Conservation (phyloP, 2,113 vertebrate species). For the Xyrauchen texanus region DNA sequence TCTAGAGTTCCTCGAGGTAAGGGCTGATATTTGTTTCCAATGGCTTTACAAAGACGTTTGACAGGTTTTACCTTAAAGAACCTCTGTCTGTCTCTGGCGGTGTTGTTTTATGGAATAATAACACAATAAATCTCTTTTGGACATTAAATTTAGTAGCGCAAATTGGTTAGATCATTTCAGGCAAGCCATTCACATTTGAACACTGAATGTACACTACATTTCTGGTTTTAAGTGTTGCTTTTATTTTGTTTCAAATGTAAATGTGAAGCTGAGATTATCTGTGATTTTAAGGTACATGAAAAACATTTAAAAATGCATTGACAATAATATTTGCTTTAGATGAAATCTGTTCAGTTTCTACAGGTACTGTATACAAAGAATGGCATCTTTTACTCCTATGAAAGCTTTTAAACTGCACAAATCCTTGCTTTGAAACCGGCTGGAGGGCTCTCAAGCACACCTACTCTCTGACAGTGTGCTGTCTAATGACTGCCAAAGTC, state of each 20-base stretch:
- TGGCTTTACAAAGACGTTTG: not conserved
- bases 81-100: not conserved
- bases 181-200: not conserved
- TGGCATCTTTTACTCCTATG: not conserved
- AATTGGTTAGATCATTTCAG: not conserved
- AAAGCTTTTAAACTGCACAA: not conserved
- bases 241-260: not conserved
- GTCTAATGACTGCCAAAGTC: constrained; percentile 36
- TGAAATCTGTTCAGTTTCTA: no score
- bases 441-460: constrained; percentile 17
- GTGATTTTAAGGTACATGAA: not conserved
- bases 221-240: not conserved
- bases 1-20: constrained; percentile 95
- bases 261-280: not conserved
- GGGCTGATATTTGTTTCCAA: constrained; percentile 35
- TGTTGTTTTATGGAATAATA: not conserved
- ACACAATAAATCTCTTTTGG: not conserved
- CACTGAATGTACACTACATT: not conserved
- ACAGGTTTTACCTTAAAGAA: not conserved
- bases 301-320: no score
- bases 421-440: constrained; percentile 15
- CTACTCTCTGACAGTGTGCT: constrained; percentile 15
- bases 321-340: no score
- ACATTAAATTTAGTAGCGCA: not conserved
- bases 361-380: not conserved